Percentiles rank a stretch among this genome's conserved stretches.
Evolutionary conservation across 1,140 invertebrate genomes (phyloP).

Genomic region (Xylocopa sonorina): DNA sequence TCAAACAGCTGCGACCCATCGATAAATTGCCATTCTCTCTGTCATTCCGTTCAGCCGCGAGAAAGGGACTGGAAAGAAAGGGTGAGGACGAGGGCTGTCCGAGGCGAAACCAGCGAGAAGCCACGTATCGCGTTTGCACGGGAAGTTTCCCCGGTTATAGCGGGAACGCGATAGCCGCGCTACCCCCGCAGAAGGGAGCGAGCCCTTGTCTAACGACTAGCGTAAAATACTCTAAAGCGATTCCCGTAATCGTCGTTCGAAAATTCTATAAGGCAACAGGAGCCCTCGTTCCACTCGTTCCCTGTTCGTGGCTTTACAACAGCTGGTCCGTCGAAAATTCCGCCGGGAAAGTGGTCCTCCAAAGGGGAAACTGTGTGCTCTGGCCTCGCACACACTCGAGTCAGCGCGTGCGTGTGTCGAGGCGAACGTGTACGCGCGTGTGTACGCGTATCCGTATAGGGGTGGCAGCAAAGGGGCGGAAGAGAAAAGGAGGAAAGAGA

Average conservation of each 20-base stretch:
- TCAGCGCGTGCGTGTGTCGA: no score
- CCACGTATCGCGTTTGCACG: slow-evolving; percentile 28
- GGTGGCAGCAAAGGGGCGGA: no score
- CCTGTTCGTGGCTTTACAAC: slow-evolving; percentile 51
- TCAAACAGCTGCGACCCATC: no score
- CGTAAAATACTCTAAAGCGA: slow-evolving; percentile 44
- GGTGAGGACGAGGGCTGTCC: no score
- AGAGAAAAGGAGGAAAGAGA: neutral
- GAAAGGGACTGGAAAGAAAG: no score
- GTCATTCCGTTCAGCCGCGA: no score
- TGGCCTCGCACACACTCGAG: slow-evolving; percentile 33
- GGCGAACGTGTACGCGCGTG: neutral
- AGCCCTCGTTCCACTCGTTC: slow-evolving; percentile 27
- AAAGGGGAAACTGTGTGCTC: slow-evolving; percentile 57
- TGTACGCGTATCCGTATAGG: no score
- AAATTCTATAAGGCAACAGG: slow-evolving; percentile 55
- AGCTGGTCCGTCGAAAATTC: slow-evolving; percentile 62
- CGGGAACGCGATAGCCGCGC: neutral
- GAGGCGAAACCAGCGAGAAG: slow-evolving; percentile 8
- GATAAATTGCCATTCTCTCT: no score
- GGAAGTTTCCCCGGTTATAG: slow-evolving; percentile 42
- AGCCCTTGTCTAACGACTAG: slow-evolving; percentile 33
- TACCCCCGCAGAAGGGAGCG: neutral
- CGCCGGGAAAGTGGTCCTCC: slow-evolving; percentile 43
- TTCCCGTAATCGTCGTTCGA: slow-evolving; percentile 49